phyloP scores from a whole-genome alignment of 2,113 vertebrate genomes.

The Chiloscyllium plagiosum region DNA sequence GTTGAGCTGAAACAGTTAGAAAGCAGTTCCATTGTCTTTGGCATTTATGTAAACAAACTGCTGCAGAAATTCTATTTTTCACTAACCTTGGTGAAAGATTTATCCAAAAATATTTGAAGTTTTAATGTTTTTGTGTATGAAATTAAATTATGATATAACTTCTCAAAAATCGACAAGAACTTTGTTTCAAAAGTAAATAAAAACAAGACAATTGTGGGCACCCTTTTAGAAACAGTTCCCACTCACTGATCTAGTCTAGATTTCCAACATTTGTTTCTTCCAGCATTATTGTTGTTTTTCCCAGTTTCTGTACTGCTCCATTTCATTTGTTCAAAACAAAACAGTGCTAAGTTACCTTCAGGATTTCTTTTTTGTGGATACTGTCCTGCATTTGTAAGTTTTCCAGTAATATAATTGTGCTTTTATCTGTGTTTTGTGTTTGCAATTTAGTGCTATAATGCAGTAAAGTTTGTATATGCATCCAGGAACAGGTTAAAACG shows the following conservation, averaged over 20 bases:
- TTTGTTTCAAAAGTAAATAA: slow-evolving; percentile 4
- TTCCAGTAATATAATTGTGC: background rate
- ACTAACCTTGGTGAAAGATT: background rate
- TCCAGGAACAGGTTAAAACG: slow-evolving; percentile 64
- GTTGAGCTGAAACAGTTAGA: background rate
- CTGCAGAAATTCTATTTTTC: background rate
- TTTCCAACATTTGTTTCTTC: background rate
- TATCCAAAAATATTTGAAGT: background rate
- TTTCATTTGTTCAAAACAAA: background rate
- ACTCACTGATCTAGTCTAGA: background rate
- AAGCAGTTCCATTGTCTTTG: background rate
- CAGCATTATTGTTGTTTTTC: too few relatives aligned
- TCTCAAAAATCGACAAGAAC: too few relatives aligned
- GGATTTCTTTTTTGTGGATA: background rate
- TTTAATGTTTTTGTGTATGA: background rate
- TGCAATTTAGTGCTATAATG: background rate
- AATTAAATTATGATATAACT: background rate
- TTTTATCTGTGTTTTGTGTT: background rate
- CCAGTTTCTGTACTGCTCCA: background rate
- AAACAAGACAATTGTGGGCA: background rate
- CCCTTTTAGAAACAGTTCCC: background rate
- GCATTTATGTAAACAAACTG: background rate
- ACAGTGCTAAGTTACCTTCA: background rate
- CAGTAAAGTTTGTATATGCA: background rate
- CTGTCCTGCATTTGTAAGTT: background rate